Evolutionary conservation across 2,797 vertebrate genomes (phyloP), one percentile per base, ranked within the genome.

Genomic region (Chrosomus eos): DNA sequence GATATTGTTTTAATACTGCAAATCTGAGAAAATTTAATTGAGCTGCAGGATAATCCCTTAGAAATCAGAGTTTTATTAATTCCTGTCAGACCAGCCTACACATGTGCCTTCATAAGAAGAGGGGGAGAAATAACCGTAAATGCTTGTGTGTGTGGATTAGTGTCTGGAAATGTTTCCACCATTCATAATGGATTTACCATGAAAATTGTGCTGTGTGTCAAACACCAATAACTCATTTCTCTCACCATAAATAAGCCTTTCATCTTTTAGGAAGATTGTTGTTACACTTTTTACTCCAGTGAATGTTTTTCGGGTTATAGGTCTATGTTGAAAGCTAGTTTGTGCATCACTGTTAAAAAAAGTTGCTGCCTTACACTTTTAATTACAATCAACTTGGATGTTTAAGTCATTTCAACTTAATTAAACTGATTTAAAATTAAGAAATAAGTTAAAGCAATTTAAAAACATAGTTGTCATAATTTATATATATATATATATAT

Each of bases 131-230:
- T 58, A 73, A 45, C 18, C 28, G 31, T 75, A 53, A 83, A 70
- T 45, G 43, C 4, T 4, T 45, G 13, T 45, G 43, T 76, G 55
- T 73, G 55, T 73, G 84, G 86, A 87, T 88, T 87, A 86, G 26
- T 72, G 81, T 80, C 74, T 62, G 66, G 82, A 82, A 87, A 72
- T 62, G 55, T 73, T 68, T 38, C 53, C 81, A 14, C 18, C n/a
- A 28, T 82, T 19, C 75, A 75, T 86, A 88, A 89, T 58, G 40
- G 80, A 91, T 90, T 85, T 85, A 60, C 67, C 18, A 55, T 70
- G 90, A 88, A 71, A 90, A 84, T 87, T 90, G 89, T 87, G 91
- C 88, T 81, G 19, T 88, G 21, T 14, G 28, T 60, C 55, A 88
- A 86, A 87, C 75, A 80, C 33, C 10, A 78, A 10, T 18, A 80